Evolutionary conservation across 2,113 vertebrate species (phyloP), one percentile per base, ranked within the genome.

Genomic region (Synodontis membranacea): DNA sequence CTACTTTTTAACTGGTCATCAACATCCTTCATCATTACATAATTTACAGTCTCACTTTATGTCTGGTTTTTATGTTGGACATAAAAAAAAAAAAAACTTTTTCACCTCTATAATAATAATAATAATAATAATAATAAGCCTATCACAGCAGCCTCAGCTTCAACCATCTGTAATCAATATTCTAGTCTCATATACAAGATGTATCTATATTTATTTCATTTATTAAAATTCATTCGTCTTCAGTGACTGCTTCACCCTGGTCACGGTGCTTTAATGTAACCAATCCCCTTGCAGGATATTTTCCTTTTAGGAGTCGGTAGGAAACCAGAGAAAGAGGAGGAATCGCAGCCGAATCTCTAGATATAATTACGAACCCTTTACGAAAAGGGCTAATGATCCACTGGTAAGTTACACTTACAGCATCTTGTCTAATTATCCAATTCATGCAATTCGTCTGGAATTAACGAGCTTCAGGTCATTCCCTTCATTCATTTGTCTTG

Each of bases 401-500:
- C 1, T 80, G 12, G 11, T 42, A 80, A 28, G 23, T 39, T 42
- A 39, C 52, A 25, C 34, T 46, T 82, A 80, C 46, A 66, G 28
- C n/a, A 25, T 83, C 44, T 68, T 68, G 64, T 37, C 46, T 58
- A 39, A 70, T 70, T 68, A 50, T 46, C 25, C 23, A 54, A 88
- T 85, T 90, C 84, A 87, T 87, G 93, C 91, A 21, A 90, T 91
- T 91, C 89, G 92, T 94, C 90, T 89, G 87, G 76, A 82, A 44
- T 60, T 75, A 83, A 86, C 88, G 64, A 86, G 58, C n/a, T 82
- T 85, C 21, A 64, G 83, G 70, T 66, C 50, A 83, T 89, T 80
- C 64, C 84, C 31, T 46, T 48, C 56, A 31, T 75, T 80, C 50
- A 78, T 87, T 92, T 91, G 88, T 93, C 91, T 91, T 90, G 93